These are phyloP conservation scores for Fragum fragum DNA, from an alignment of 2,888 invertebrate genomes.

Conservation along the genomic window DNA sequence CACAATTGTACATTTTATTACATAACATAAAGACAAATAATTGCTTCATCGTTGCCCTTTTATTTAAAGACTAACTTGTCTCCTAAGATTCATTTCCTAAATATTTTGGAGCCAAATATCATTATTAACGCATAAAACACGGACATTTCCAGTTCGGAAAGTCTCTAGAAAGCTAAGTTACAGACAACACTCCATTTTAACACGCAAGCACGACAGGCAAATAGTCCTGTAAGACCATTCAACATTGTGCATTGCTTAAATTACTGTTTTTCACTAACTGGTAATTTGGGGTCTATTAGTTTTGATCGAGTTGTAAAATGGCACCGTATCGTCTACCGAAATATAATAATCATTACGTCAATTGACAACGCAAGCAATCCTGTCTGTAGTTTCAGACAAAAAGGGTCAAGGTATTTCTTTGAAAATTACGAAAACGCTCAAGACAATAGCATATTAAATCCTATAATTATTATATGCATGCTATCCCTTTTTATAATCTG, in stretches of 20 bases:
- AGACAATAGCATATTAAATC: not conserved
- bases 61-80: constrained; percentile 12
- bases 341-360: constrained; percentile 29
- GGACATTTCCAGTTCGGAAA: not conserved
- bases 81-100: constrained; percentile 11
- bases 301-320: constrained; percentile 28
- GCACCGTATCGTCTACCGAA: constrained; percentile 19
- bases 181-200: constrained; percentile 26
- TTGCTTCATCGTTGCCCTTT: constrained; percentile 19
- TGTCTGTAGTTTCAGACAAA: constrained; percentile 9
- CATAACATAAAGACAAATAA: constrained; percentile 19
- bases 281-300: constrained; percentile 32
- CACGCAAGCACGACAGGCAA: constrained; percentile 28
- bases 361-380: not conserved
- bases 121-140: constrained; percentile 27
- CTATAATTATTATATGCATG: not conserved
- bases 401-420: constrained; percentile 7
- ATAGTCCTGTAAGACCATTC: constrained; percentile 14
- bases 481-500: not conserved
- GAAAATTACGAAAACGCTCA: constrained; percentile 6
- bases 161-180: constrained; percentile 7
- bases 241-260: constrained; percentile 24
- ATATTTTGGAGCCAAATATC: constrained; percentile 28
- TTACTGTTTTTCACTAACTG: constrained; percentile 26
- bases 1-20: not conserved